A percentile compares a stretch with the other conserved stretches of the same genome.
Conservation (phyloP, 2,888 invertebrate species). For the Digitonthophagus gazella region DNA sequence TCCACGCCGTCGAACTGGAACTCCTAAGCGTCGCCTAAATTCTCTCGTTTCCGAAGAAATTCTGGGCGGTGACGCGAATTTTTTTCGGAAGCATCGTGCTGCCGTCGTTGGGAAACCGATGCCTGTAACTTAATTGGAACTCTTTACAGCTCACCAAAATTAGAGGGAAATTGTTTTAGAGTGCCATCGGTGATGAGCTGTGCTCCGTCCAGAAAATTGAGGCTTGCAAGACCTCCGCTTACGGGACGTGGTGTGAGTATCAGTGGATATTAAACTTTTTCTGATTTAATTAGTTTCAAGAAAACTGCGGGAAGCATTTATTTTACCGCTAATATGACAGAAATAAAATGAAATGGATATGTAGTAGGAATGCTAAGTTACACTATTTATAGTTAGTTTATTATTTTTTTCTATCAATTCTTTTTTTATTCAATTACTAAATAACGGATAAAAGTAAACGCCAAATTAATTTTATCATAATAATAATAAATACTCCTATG, state of each 20-base stretch:
- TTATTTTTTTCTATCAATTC: too few relatives aligned
- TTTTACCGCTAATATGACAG: not conserved
- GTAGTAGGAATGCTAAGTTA: not conserved
- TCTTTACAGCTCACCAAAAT: not conserved
- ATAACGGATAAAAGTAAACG: too few relatives aligned
- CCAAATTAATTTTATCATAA: too few relatives aligned
- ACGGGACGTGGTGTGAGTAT: not conserved
- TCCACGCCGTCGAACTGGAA: conserved; percentile 7
- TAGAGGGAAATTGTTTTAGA: not conserved
- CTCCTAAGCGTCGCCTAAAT: conserved; percentile 11
- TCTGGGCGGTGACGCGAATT: not conserved
- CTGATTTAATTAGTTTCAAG: not conserved
- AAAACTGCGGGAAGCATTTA: not conserved
- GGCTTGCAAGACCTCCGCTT: not conserved
- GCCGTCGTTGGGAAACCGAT: not conserved
- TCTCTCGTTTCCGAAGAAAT: conserved; percentile 7
- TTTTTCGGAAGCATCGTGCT: not conserved
- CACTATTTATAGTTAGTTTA: too few relatives aligned
- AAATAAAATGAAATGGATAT: not conserved
- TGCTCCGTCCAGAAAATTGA: not conserved
- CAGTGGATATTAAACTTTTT: not conserved
- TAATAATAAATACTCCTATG: too few relatives aligned
- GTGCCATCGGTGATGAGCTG: not conserved
- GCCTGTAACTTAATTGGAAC: not conserved
- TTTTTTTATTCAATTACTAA: too few relatives aligned